A percentile compares a stretch with the other conserved stretches of the same genome.
Conservation (phyloP, 2,888 invertebrate genomes). For the Papilio gigon region DNA sequence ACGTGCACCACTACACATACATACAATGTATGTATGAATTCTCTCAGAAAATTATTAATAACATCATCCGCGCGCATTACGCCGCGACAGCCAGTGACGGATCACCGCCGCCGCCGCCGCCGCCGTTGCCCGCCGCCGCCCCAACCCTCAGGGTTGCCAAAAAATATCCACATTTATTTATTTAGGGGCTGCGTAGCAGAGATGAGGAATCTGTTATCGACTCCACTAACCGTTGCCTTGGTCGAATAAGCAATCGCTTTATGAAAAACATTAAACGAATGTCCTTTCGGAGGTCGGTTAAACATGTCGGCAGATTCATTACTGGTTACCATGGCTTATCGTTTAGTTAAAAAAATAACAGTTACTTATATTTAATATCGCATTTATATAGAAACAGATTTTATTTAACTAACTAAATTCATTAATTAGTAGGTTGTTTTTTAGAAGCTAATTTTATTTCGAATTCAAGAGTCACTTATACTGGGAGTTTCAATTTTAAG, state of each 20-base stretch:
- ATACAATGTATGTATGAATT: not conserved
- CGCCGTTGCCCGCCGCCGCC: conserved; percentile 8
- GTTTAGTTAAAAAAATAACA: too few relatives aligned
- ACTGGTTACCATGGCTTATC: too few relatives aligned
- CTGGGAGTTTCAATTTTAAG: too few relatives aligned
- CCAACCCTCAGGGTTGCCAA: conserved; percentile 6
- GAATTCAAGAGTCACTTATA: too few relatives aligned
- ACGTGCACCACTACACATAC: conserved; percentile 18
- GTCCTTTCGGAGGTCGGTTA: too few relatives aligned
- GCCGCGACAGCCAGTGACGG: conserved; percentile 49
- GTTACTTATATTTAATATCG: too few relatives aligned
- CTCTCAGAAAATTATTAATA: conserved; percentile 49
- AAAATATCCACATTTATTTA: conserved; percentile 34
- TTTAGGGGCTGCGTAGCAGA: conserved; percentile 29
- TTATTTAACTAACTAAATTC: too few relatives aligned
- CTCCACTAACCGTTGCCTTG: not conserved
- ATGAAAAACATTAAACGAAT: not conserved
- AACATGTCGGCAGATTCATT: too few relatives aligned
- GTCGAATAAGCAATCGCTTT: not conserved
- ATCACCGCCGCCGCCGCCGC: conserved; percentile 44
- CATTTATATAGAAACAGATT: too few relatives aligned
- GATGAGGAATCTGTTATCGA: conserved; percentile 16
- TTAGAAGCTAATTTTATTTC: too few relatives aligned
- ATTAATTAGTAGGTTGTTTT: too few relatives aligned
- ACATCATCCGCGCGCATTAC: conserved; percentile 48